Base-by-base conservation (phyloP, 2,888 invertebrate genomes). In the Diaperis boleti region DNA sequence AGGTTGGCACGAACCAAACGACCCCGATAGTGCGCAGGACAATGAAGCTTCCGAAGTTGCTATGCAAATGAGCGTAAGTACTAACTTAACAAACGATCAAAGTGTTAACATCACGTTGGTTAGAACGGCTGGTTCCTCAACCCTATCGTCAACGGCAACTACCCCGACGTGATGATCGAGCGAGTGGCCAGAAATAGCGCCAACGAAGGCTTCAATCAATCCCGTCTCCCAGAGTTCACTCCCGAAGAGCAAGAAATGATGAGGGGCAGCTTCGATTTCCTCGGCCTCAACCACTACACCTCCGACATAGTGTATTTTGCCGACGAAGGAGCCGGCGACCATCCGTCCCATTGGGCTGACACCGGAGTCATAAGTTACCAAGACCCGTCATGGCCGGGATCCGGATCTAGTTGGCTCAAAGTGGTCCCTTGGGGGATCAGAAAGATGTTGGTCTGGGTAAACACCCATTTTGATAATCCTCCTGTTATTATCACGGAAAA, bases 251-350 rank as follows among this genome's bases (percentile, higher is more conserved):
- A 84, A 50, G 57, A 59, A 44, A 49, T 44, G 18, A 59, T 77
- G 75, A 45, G 69, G 83, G 88, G 81, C 73, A 66, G 85, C 47
- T 81, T 84, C 1, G 88, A 88, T 71, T 87, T 87, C 75, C 83
- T 87, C 39, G 88, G 86, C 0, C 71, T 88, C 13, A 88, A 88
- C 70, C 85, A 86, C 69, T 88, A 88, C 72, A 83, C 86, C 71
- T 84, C 86, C 0, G 80, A 71, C 50, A 49, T 82, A 13, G 81
- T 81, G 74, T 20, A 59, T 13, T 0, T 67, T 33, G 0, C 82
- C 80, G 82, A 52, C 41, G 3, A 69, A n/a, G n/a, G n/a, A n/a
- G n/a, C n/a, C 81, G 1, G 45, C n/a, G 44, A 33, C 6, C 45
- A 56, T 15, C 56, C 56, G 6, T 45, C 44, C 6, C 45, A 45